Evolutionary conservation across 2,113 vertebrate genomes (phyloP), one percentile per base, ranked within the genome.

Genomic region (Parotia lawesii): DNA sequence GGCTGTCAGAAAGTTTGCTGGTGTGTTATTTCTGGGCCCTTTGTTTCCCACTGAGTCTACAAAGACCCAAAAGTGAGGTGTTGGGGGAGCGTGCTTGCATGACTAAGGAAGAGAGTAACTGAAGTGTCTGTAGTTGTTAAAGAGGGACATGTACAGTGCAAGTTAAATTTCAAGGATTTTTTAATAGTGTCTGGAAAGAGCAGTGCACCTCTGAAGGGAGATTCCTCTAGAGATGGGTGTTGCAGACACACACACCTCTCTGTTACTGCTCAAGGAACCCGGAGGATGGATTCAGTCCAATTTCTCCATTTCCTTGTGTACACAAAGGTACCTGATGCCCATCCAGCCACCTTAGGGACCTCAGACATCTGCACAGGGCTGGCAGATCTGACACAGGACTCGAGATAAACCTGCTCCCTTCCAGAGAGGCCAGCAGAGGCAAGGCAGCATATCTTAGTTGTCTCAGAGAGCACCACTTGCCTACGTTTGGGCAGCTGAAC

Each of bases 71-170:
- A 31, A 72, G 10, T 29, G 40, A 78, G 50, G 33, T 42, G 24
- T 0, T 56, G 37, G 5, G 10, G 23, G 9, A 29, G 4, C 12
- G 10, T 6, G 11, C 50, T 67, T 25, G 11, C 6, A 1, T 56
- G 42, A 38, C 35, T 45, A 42, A 75, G 7, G 31, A 58, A 24
- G 10, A 42, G 37, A 61, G 45, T n/a, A 84, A 57, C 31, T 51
- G n/a, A 67, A 58, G 9, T 23, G 29, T 33, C 25, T 57, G 84
- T 29, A 37, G 16, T 5, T 94, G 69, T 70, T 21, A 57, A 53
- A 53, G 42, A 8, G 3, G 15, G 6, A 24, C 9, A 6, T 7
- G 6, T n/a, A 11, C 18, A 23, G 7, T 35, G 3, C 21, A 81
- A 48, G 42, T 24, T 54, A n/a, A 22, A 23, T 78, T 87, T 70